Base-by-base conservation (phyloP, 2,113 vertebrate genomes). In the Camelus bactrianus region DNA sequence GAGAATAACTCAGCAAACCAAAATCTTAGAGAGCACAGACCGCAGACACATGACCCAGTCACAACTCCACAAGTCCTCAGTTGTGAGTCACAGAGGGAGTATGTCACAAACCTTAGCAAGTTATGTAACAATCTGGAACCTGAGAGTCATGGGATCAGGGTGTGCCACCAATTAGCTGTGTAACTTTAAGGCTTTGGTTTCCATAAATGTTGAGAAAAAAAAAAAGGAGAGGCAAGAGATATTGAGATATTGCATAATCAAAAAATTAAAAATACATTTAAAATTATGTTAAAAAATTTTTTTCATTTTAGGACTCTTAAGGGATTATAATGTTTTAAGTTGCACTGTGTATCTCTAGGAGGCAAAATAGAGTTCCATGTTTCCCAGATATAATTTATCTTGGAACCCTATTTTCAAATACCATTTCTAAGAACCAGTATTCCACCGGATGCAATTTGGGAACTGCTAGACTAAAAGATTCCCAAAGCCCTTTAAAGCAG, bases 1-100 rank as follows among this genome's bases (percentile, higher is more conserved):
- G 56, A 94, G 42, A 92, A 76, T 35, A 54, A 70, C 8, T 92
- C 91, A 54, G 42, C 79, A 89, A 93, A 85, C 62, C n/a, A 72
- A 89, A 87, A 54, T 50, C 58, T 80, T 64, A 93, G 28, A 50
- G 20, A 84, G n/a, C 4, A 6, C 9, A 84, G 69, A 62, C 67
- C 50, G 30, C 88, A 70, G 58, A n/a, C 1, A 6, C 4, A 6
- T 42, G 48, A 26, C 54, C 52, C 19, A 1, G 42, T 52, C n/a
- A 56, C 50, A 58, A 24, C 3, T 94, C 32, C 32, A 30, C 26
- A 48, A 79, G 82, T 73, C 56, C 19, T 83, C 42, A 42, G 14
- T 0, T 62, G 64, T 79, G 64, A 96, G 72, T 96, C 88, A 90
- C 0, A 2, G 54, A 73, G 13, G 9, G 20, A 90, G 6, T 1